Base-by-base conservation (phyloP, 1,140 invertebrate species). In the Saccostrea echinata region DNA sequence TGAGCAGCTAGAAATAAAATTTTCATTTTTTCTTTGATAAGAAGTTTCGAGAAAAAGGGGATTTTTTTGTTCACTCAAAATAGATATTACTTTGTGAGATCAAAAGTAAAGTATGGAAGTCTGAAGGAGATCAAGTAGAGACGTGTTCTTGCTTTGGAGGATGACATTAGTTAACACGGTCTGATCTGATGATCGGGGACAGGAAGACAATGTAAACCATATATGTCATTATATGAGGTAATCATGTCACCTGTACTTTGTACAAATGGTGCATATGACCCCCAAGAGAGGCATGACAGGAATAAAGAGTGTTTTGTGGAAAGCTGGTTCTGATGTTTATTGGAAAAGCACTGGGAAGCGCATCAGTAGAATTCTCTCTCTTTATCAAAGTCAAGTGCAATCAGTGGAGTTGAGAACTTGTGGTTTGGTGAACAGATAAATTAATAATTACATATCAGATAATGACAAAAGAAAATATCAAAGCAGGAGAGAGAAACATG, bases 401-500 rank as follows among this genome's bases (percentile, higher is more conserved):
- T 21, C n/a, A 61, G 43, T 6, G 43, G 43, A 43, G 43, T 43
- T 6, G 43, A 9, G 43, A 43, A 43, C 43, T 43, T 43, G 43
- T 8, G 0, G 43, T 43, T 43, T 43, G 55, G 16, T 27, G 27
- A 76, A 27, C 27, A 76, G 27, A 76, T 76, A 18, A 76, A 12
- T 76, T 18, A 76, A 30, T 76, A 33, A 33, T 76, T 76, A 76
- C 33, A 30, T 24, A 76, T 76, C 11, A 27, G 27, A 43, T 43
- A 43, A 18, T 33, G 30, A 13, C 27, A 76, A 27, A 76, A 76
- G 43, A 9, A 43, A 30, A 76, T 76, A 76, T 76, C 68, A 76
- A 76, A 76, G 68, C 68, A 76, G 27, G 68, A 27, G 68, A 76
- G 68, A 76, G 68, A 76, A 76, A 76, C 12, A 18, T 61, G 18